Conservation (phyloP, 1,140 invertebrate genomes). For the Drosophila murphyi region DNA sequence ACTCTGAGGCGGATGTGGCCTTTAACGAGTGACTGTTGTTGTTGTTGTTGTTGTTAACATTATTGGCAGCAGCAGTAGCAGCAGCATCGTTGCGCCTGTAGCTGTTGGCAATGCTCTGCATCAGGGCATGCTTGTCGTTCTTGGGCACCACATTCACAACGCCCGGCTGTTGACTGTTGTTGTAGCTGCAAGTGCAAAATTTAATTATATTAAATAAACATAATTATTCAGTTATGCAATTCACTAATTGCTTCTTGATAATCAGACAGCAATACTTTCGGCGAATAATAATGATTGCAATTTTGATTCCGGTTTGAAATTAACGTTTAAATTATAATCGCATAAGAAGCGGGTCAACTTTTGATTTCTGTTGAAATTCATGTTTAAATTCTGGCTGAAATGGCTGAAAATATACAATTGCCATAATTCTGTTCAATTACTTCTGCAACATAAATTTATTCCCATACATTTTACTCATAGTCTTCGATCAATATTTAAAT, state of each 20-base stretch:
- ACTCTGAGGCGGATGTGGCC: conserved; percentile 11
- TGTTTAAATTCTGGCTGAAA: no score
- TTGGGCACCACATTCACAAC: conserved; percentile 86
- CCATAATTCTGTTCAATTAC: no score
- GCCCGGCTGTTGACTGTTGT: conserved; percentile 56
- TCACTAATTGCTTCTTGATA: not conserved
- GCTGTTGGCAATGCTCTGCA: conserved; percentile 88
- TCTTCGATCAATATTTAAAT: not conserved
- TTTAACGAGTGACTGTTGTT: conserved; percentile 33
- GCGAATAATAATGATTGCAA: no score
- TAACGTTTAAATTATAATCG: no score
- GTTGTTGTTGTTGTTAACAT: conserved; percentile 31
- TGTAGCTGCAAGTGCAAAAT: conserved; percentile 35
- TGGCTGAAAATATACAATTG: no score
- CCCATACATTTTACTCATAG: not conserved
- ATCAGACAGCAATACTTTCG: no score
- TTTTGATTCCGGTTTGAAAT: no score
- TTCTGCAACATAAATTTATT: no score
- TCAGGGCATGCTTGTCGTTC: conserved; percentile 89
- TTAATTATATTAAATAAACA: conserved; percentile 20
- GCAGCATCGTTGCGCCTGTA: conserved; percentile 59
- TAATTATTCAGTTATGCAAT: not conserved
- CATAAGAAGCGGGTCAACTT: no score
- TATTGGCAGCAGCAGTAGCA: conserved; percentile 8
- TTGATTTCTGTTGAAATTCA: no score